Evolutionary conservation across 2,888 invertebrate genomes (phyloP), one percentile per base, ranked within the genome.

Genomic region (Oxycera nigricornis): DNA sequence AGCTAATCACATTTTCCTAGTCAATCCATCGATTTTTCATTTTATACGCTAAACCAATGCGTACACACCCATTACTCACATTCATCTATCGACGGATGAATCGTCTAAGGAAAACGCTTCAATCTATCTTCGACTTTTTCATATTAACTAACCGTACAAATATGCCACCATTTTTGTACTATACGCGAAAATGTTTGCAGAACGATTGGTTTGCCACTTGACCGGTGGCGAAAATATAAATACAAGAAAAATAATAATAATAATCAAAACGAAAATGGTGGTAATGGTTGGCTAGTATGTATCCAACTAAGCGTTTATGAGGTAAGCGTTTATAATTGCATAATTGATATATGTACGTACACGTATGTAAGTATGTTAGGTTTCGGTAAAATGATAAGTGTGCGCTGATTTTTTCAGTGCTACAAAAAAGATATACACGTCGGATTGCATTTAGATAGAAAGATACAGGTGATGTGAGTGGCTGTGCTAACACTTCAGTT

Each of bases 191-290:
- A 61, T 61, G 31, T 61, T 61, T 61, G 61, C 30, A 61, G 31
- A 61, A 31, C n/a, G n/a, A n/a, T n/a, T 31, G 61, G 26, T 61
- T 31, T 26, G 61, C 31, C 61, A 31, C 61, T 30, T 61, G 61
- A 61, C 17, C 61, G 28, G 61, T 61, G 61, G 61, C 61, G 31
- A 61, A 57, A 61, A 61, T 61, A 2, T 31, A 61, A 14, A n/a
- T n/a, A n/a, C n/a, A n/a, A n/a, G n/a, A n/a, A n/a, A n/a, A n/a
- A n/a, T n/a, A n/a, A n/a, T n/a, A n/a, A n/a, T n/a, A n/a, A n/a
- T n/a, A n/a, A n/a, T n/a, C n/a, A n/a, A n/a, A n/a, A n/a, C n/a
- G n/a, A n/a, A 61, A 61, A 61, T 61, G 31, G 31, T 61, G 17
- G 17, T 46, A 46, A 46, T 46, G 46, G 46, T 14, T 14, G 46